phyloP scores from a whole-genome alignment of 2,797 vertebrate genomes.

The Chromis chromis region DNA sequence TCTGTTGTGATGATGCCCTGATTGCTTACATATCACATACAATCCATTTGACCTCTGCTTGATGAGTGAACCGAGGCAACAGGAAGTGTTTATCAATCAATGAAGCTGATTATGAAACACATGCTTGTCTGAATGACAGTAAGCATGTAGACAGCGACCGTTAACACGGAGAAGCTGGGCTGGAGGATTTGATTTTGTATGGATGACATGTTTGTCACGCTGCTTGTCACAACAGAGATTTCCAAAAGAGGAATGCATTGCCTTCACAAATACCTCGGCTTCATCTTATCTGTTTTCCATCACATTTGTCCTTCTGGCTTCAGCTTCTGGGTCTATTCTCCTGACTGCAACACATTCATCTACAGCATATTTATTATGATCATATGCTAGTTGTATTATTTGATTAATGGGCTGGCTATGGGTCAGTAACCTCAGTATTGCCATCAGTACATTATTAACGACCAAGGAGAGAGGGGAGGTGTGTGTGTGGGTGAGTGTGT shows the following conservation, averaged over 20 bases:
- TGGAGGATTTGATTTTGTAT: not conserved
- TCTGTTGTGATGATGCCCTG: conserved; percentile 11
- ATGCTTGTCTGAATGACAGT: conserved; percentile 15
- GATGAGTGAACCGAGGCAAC: conserved; percentile 28
- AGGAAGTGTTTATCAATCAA: conserved; percentile 1
- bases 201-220: conserved; percentile 1
- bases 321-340: conserved; percentile 28
- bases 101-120: conserved; percentile 29
- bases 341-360: conserved; percentile 56
- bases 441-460: conserved; percentile 79
- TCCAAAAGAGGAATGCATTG: conserved; percentile 19
- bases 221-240: conserved; percentile 34
- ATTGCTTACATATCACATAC: conserved; percentile 3
- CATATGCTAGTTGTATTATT: conserved; percentile 79
- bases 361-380: conserved; percentile 75
- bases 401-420: conserved; percentile 78
- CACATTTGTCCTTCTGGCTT: conserved; percentile 60
- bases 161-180: not conserved
- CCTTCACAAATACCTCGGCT: conserved; percentile 43
- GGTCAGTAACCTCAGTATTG: conserved; percentile 77
- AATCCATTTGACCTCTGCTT: conserved; percentile 9
- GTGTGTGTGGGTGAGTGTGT: conserved; percentile 30
- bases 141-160: not conserved
- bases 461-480: conserved; percentile 57
- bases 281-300: conserved; percentile 59